Percentiles rank a stretch among this genome's conserved stretches.
These are phyloP conservation scores for Plutomurus gul DNA, from an alignment of 1,140 invertebrate species.

Conservation along the genomic window DNA sequence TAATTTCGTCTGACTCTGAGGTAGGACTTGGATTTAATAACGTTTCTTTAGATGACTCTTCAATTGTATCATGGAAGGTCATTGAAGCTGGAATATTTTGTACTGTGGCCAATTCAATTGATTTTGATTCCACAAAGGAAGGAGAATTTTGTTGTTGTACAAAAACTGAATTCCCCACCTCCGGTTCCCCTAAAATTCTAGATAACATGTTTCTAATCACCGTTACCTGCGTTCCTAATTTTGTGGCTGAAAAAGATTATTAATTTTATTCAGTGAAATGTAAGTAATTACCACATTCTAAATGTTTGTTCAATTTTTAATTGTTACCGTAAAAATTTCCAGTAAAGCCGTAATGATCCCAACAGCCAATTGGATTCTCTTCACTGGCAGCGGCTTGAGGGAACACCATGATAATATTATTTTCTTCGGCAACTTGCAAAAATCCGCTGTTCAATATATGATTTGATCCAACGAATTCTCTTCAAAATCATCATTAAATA, in stretches of 20 bases:
- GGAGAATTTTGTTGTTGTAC: neutral
- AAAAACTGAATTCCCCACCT: neutral
- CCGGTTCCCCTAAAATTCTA: neutral
- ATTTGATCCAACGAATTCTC: slow-evolving; percentile 39
- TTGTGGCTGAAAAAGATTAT: slow-evolving; percentile 40
- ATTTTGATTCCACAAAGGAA: neutral
- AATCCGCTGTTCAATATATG: slow-evolving; percentile 42
- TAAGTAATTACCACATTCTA: neutral
- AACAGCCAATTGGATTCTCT: slow-evolving; percentile 44
- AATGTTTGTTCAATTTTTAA: neutral
- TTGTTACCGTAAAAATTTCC: slow-evolving; percentile 38
- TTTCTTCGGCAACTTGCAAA: slow-evolving; percentile 45
- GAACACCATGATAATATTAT: slow-evolving; percentile 48
- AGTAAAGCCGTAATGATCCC: slow-evolving; percentile 47
- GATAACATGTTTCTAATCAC: slow-evolving; percentile 37
- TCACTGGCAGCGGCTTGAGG: slow-evolving; percentile 33
- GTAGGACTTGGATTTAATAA: neutral
- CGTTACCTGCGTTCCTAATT: slow-evolving; percentile 41
- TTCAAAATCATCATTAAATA: neutral
- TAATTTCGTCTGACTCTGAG: neutral
- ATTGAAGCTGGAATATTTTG: neutral
- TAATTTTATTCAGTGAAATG: neutral
- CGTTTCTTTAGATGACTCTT: neutral
- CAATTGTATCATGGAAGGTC: neutral
- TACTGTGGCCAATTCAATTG: neutral